Percentiles rank a stretch among this genome's conserved stretches.
Evolutionary conservation across 2,113 vertebrate genomes (phyloP).

Genomic region (Etia nguti): DNA sequence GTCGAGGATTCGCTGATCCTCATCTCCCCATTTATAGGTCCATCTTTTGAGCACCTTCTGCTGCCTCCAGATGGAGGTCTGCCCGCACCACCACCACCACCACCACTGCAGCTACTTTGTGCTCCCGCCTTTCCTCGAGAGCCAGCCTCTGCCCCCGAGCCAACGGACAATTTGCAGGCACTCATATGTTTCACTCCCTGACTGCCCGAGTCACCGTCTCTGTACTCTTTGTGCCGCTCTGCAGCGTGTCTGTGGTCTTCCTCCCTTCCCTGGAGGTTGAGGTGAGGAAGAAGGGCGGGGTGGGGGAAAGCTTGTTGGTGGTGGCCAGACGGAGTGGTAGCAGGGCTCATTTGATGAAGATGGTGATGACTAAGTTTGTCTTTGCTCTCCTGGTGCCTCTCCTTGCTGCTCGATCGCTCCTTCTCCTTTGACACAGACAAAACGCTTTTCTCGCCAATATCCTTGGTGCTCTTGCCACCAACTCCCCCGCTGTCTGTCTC

Average conservation of each 20-base stretch:
- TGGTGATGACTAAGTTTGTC: conserved; percentile 68
- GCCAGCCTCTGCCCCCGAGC: conserved; percentile 46
- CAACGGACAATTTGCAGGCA: conserved; percentile 79
- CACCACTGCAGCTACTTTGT: conserved; percentile 36
- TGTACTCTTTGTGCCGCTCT: conserved; percentile 81
- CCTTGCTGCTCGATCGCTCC: conserved; percentile 76
- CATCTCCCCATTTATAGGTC: conserved; percentile 65
- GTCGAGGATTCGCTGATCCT: conserved; percentile 77
- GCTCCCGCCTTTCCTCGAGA: conserved; percentile 60
- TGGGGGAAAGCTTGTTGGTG: conserved; percentile 62
- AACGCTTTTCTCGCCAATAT: conserved; percentile 73
- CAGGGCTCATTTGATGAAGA: conserved; percentile 26
- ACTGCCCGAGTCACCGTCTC: conserved; percentile 61
- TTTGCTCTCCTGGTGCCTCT: conserved; percentile 72
- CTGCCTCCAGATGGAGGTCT: conserved; percentile 44
- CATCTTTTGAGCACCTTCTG: conserved; percentile 77
- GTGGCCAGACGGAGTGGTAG: conserved; percentile 27
- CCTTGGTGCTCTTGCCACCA: conserved; percentile 77
- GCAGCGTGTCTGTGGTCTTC: conserved; percentile 70
- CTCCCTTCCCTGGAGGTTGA: conserved; percentile 63
- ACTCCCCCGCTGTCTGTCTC: conserved; percentile 76
- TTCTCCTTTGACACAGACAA: conserved; percentile 72
- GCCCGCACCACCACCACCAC: conserved; percentile 24
- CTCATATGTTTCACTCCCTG: conserved; percentile 77
- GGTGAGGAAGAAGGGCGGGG: conserved; percentile 56